Conservation (phyloP, 2,888 invertebrate species). For the Callinectes sapidus region DNA sequence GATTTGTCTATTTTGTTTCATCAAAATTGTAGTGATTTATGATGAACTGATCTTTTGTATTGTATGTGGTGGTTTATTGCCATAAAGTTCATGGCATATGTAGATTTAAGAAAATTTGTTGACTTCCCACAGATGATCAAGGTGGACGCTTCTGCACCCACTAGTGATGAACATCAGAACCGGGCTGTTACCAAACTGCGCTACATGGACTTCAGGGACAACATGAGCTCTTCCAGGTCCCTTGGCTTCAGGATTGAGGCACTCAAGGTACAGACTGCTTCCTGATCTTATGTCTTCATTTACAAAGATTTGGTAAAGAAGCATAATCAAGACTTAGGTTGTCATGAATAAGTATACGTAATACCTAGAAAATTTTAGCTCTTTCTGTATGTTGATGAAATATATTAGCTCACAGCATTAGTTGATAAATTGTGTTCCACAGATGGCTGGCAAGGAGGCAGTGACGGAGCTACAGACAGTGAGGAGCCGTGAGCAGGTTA, state of each 20-base stretch:
- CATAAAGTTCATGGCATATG: not conserved
- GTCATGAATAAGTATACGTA: not conserved
- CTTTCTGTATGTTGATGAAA: not conserved
- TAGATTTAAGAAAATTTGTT: not conserved
- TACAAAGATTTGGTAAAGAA: not conserved
- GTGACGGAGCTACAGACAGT: constrained; percentile 92
- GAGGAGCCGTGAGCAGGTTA: constrained; percentile 85
- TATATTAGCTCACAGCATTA: not conserved
- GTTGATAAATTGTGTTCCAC: constrained; percentile 40
- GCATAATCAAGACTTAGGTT: not conserved
- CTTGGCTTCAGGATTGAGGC: constrained; percentile 98
- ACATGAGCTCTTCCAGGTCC: constrained; percentile 92
- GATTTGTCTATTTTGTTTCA: not conserved
- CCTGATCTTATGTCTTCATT: not conserved
- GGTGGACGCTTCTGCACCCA: constrained; percentile 91
- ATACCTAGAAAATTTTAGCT: not conserved
- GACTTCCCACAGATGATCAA: constrained; percentile 84
- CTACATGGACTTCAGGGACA: constrained; percentile 97
- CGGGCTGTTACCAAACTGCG: constrained; percentile 95
- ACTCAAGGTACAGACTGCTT: constrained; percentile 81
- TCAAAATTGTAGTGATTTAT: not conserved
- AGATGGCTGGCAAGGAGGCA: constrained; percentile 86
- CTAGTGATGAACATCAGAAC: constrained; percentile 85
- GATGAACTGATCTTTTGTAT: not conserved
- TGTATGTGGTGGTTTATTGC: not conserved